phyloP scores from a whole-genome alignment of 2,888 invertebrate species.

The Scelioninae gen. 1 region DNA sequence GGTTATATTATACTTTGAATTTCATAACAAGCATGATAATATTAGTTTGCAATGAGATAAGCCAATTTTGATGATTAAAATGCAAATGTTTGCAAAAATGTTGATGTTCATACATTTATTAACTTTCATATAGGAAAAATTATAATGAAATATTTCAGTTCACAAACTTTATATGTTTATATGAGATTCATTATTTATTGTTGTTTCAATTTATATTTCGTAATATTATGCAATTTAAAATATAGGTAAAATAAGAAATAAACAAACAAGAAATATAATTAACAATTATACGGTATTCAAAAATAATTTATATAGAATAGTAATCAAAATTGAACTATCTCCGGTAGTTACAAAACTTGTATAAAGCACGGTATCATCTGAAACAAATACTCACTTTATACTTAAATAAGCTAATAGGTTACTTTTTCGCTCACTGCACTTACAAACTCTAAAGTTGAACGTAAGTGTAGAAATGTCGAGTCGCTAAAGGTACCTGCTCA shows the following conservation, averaged over 20 bases:
- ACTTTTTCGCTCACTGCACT: constrained; percentile 16
- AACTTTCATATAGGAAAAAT: no score
- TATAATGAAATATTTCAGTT: no score
- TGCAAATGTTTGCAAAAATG: no score
- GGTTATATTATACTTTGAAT: background rate
- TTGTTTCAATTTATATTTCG: no score
- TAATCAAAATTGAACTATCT: constrained; percentile 42
- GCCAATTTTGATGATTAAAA: no score
- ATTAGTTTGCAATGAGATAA: no score
- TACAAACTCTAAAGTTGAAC: constrained; percentile 28
- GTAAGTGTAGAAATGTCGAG: constrained; percentile 4
- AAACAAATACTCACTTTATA: constrained; percentile 43
- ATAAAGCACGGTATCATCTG: constrained; percentile 26
- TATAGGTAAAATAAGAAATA: no score
- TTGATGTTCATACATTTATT: no score
- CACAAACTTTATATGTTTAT: no score
- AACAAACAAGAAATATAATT: background rate
- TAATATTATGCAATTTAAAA: no score
- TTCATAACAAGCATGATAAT: background rate
- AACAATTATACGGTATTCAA: background rate
- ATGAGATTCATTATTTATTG: no score
- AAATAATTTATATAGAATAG: constrained; percentile 51
- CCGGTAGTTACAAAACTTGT: constrained; percentile 2
- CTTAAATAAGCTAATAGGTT: constrained; percentile 40
- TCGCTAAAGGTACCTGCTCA: constrained; percentile 19